phyloP scores from a whole-genome alignment of 2,888 invertebrate genomes.

The Germaria angustata region DNA sequence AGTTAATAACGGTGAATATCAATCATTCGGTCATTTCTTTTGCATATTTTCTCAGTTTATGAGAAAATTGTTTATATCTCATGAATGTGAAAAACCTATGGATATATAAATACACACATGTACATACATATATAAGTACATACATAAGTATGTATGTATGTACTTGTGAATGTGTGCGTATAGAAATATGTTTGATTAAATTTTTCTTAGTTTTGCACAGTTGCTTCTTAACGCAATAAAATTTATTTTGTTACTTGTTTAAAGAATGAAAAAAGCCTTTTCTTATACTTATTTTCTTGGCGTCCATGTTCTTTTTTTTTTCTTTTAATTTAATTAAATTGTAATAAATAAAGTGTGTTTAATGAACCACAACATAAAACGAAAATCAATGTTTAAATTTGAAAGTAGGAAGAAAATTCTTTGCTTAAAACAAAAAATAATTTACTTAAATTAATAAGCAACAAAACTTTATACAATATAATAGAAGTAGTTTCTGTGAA shows the following conservation, averaged over 20 bases:
- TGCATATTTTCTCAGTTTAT: slow-evolving; percentile 10
- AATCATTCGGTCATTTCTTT: slow-evolving; percentile 25
- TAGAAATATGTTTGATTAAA: neutral
- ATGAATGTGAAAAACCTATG: too few species aligned
- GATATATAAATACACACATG: too few species aligned
- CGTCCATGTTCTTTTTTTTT: neutral
- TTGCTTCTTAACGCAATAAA: slow-evolving; percentile 6
- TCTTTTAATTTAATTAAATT: slow-evolving; percentile 15
- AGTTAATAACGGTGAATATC: slow-evolving; percentile 17
- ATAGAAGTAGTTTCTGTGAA: too few species aligned
- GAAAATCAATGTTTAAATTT: slow-evolving; percentile 25
- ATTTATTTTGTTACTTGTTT: neutral
- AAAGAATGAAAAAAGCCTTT: neutral
- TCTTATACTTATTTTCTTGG: slow-evolving; percentile 1
- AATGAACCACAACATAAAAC: slow-evolving; percentile 28
- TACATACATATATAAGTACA: too few species aligned
- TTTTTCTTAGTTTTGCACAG: neutral
- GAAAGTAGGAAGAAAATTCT: slow-evolving; percentile 55
- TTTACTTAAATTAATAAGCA: slow-evolving; percentile 28
- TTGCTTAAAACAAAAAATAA: neutral
- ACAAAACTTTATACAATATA: neutral
- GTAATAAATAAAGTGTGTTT: slow-evolving; percentile 20
- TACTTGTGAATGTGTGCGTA: too few species aligned
- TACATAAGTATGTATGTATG: too few species aligned
- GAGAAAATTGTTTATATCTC: neutral